A percentile compares a stretch with the other conserved stretches of the same genome.
phyloP scores from a whole-genome alignment of 2,888 invertebrate species.

The Hanleya hanleyi region DNA sequence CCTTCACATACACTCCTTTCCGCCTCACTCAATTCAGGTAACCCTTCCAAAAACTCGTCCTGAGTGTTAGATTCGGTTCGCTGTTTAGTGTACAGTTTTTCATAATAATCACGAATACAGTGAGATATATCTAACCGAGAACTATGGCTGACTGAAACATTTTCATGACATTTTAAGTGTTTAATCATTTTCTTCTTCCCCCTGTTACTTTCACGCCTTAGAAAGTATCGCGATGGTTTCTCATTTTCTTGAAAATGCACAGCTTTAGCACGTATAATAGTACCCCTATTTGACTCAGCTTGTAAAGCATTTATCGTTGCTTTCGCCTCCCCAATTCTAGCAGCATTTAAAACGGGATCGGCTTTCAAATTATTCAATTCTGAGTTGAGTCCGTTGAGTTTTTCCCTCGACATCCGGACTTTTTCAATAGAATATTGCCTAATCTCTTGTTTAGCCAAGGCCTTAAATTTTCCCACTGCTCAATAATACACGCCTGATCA shows the following conservation, averaged over 20 bases:
- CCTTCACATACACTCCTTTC: neutral
- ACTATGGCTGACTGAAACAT: neutral
- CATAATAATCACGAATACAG: neutral
- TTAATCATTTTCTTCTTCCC: constrained; percentile 1
- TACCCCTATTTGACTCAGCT: neutral
- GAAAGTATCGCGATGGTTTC: neutral
- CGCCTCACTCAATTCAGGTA: neutral
- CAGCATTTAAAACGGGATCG: neutral
- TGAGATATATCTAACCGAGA: neutral
- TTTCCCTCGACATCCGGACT: neutral
- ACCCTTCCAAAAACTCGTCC: neutral
- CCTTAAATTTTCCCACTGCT: neutral
- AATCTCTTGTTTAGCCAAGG: neutral
- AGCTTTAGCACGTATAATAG: neutral
- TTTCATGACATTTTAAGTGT: neutral
- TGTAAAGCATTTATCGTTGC: neutral
- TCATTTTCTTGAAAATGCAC: neutral
- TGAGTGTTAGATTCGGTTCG: neutral
- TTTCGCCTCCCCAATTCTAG: neutral
- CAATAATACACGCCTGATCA: too few relatives aligned
- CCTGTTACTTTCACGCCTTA: neutral
- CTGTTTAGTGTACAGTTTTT: neutral
- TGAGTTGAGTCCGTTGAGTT: neutral
- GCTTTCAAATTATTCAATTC: neutral
- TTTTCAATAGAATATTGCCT: neutral